phyloP scores from a whole-genome alignment of 2,797 vertebrate species.

The Denticeps clupeoides region DNA sequence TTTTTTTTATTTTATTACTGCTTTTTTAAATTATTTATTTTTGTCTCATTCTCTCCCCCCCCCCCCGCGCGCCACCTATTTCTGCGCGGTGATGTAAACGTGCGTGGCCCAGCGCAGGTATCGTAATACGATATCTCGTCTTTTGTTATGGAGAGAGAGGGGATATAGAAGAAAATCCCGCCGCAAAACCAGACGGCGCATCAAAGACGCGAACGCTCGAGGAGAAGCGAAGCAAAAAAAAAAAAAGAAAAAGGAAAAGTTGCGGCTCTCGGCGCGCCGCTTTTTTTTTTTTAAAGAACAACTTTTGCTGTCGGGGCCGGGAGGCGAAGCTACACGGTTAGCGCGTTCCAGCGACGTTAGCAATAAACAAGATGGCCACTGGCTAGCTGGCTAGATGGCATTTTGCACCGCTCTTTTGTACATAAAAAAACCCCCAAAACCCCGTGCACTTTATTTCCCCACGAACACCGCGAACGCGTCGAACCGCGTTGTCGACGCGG shows the following conservation, averaged over 20 bases:
- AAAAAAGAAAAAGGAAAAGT: constrained; percentile 14
- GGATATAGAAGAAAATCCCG: too few relatives aligned
- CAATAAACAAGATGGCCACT: constrained; percentile 64
- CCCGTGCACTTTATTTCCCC: too few relatives aligned
- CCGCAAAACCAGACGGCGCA: background rate
- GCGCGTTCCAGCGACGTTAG: constrained; percentile 20
- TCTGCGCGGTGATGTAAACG: constrained; percentile 16
- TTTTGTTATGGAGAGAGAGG: constrained; percentile 16
- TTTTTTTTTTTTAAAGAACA: constrained; percentile 3
- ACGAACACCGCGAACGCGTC: constrained; percentile 14
- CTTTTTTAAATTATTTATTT: background rate
- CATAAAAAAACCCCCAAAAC: constrained; percentile 7
- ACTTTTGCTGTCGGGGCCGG: constrained; percentile 22
- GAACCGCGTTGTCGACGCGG: too few relatives aligned
- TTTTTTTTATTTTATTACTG: constrained; percentile 1
- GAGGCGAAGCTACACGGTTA: constrained; percentile 11
- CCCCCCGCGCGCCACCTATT: too few relatives aligned
- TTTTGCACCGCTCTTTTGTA: constrained; percentile 51
- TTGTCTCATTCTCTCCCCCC: too few relatives aligned
- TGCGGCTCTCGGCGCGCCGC: constrained; percentile 12
- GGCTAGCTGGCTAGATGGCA: constrained; percentile 48
- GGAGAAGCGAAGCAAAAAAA: too few relatives aligned
- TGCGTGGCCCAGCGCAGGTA: constrained; percentile 19
- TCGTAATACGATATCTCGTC: constrained; percentile 9
- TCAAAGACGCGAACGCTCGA: background rate